Conservation (phyloP, 2,888 invertebrate species). For the Metallyticus violacea region DNA sequence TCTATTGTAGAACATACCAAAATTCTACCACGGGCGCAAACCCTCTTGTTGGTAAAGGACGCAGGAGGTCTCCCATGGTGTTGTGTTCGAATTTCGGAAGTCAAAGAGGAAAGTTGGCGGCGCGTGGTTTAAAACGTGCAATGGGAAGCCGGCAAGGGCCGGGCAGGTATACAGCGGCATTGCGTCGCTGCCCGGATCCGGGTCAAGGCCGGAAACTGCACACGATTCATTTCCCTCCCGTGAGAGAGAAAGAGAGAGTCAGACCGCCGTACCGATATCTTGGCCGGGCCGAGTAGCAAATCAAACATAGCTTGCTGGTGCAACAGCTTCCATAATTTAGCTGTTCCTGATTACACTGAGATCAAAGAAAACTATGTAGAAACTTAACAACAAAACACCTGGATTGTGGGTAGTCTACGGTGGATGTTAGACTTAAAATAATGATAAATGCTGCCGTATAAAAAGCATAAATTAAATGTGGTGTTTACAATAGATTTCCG, state of each 20-base stretch:
- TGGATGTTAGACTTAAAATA: too few species aligned
- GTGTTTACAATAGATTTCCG: too few species aligned
- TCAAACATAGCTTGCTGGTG: not conserved
- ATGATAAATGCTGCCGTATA: too few species aligned
- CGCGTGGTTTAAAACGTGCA: not conserved
- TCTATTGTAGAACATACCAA: too few species aligned
- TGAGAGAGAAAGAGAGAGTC: not conserved
- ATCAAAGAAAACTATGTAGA: not conserved
- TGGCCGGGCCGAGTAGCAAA: not conserved
- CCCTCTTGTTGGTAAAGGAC: too few species aligned
- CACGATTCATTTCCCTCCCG: not conserved
- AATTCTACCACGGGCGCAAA: too few species aligned
- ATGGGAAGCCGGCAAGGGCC: not conserved
- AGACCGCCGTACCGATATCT: not conserved
- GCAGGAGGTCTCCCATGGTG: not conserved
- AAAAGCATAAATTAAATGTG: too few species aligned
- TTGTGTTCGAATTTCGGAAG: not conserved
- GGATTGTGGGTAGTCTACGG: too few species aligned
- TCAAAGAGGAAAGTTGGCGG: not conserved
- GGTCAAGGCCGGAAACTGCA: not conserved
- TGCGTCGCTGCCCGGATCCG: not conserved
- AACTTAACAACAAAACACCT: too few species aligned
- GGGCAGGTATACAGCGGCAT: not conserved
- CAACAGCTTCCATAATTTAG: not conserved
- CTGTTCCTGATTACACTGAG: too few species aligned